Conservation (phyloP, 2,797 vertebrate species). For the Craterocephalus amniculus region DNA sequence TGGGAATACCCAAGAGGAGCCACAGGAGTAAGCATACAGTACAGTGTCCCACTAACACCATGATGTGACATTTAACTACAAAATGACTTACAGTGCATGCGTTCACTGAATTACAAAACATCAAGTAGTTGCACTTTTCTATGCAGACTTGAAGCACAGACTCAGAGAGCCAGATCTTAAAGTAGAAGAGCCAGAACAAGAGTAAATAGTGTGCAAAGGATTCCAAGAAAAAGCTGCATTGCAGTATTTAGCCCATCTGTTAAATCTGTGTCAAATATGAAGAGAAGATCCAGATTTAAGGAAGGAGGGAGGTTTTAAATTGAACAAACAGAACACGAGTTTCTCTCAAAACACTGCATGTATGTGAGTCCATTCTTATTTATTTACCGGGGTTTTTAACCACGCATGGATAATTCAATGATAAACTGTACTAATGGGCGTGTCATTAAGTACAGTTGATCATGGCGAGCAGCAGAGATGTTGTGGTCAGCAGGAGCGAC, state of each 20-base stretch:
- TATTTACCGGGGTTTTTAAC: constrained; percentile 5
- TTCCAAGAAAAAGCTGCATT: neutral
- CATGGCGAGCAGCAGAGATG: constrained; percentile 14
- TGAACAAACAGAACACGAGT: constrained; percentile 1
- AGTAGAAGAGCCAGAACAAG: neutral
- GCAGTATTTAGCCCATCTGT: neutral
- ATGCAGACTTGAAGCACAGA: neutral
- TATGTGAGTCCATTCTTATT: neutral
- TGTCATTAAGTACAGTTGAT: constrained; percentile 33
- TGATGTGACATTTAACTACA: constrained; percentile 37
- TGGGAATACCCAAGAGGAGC: constrained; percentile 71
- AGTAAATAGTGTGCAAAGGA: neutral
- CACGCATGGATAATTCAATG: constrained; percentile 22
- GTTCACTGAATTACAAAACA: constrained; percentile 14
- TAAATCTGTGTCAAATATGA: constrained; percentile 8
- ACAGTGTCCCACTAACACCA: constrained; percentile 45
- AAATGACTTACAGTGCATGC: neutral
- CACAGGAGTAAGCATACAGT: constrained; percentile 58
- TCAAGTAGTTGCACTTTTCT: neutral
- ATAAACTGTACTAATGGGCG: constrained; percentile 1
- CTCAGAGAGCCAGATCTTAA: neutral
- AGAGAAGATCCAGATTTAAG: neutral
- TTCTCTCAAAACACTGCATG: constrained; percentile 2
- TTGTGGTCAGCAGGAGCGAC: constrained; percentile 38
- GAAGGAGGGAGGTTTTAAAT: constrained; percentile 7